phyloP scores from a whole-genome alignment of 2,888 invertebrate genomes.

The Troides helena region DNA sequence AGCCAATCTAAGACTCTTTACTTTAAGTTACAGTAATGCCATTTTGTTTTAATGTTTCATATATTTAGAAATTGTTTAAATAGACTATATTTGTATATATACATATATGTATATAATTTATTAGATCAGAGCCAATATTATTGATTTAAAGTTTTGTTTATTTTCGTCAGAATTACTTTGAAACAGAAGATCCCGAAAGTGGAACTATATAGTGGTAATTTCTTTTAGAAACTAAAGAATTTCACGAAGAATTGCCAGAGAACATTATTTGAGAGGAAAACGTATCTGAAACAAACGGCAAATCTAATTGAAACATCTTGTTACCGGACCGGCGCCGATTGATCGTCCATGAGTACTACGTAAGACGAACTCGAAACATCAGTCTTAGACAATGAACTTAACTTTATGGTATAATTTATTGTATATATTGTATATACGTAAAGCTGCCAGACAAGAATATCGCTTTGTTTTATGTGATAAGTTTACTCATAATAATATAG shows the following conservation, averaged over 20 bases:
- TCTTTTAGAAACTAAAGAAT: not conserved
- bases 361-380: not conserved
- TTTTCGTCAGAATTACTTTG: not conserved
- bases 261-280: slow-evolving; percentile 12
- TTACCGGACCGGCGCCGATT: slow-evolving; percentile 20
- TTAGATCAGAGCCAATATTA: no score
- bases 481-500: no score
- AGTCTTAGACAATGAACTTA: not conserved
- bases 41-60: no score
- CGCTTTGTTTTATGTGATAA: not conserved
- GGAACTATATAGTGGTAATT: not conserved
- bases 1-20: no score
- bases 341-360: slow-evolving; percentile 16
- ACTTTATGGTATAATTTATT: not conserved
- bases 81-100: no score
- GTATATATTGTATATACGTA: not conserved
- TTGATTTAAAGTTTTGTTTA: not conserved
- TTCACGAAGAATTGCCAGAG: slow-evolving; percentile 3
- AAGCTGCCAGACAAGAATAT: not conserved
- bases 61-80: no score
- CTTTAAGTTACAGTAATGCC: no score
- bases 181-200: not conserved
- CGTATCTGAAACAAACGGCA: slow-evolving; percentile 20
- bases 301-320: slow-evolving; percentile 26
- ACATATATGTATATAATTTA: no score